Percentiles rank a stretch among this genome's conserved stretches.
phyloP scores from a whole-genome alignment of 1,140 invertebrate species.

The Sarcophaga bullata region DNA sequence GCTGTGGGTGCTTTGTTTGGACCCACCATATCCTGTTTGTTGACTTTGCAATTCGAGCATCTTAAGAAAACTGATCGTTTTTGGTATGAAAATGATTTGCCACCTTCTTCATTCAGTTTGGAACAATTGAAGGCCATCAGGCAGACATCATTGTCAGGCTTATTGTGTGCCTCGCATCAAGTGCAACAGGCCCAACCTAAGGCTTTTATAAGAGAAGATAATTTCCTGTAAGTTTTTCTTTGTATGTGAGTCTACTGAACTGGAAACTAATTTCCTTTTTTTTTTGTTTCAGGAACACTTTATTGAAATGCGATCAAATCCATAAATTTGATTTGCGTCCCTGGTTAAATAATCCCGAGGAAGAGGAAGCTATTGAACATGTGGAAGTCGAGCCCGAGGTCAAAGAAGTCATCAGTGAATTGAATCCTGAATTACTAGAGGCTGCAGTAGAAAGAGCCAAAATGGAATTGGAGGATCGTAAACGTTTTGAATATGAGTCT shows the following conservation, averaged over 20 bases:
- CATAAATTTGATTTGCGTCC: slow-evolving; percentile 70
- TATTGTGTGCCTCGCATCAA: slow-evolving; percentile 62
- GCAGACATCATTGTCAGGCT: slow-evolving; percentile 68
- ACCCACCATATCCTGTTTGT: slow-evolving; percentile 85
- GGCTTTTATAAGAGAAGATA: slow-evolving; percentile 88
- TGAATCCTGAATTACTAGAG: slow-evolving; percentile 68
- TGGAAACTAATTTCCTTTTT: neutral
- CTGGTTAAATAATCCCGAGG: slow-evolving; percentile 50
- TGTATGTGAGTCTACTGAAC: neutral
- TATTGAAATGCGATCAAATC: slow-evolving; percentile 80
- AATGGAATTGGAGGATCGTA: slow-evolving; percentile 75
- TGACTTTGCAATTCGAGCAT: slow-evolving; percentile 82
- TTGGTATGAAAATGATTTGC: slow-evolving; percentile 96
- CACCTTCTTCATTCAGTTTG: slow-evolving; percentile 83
- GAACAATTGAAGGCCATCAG: slow-evolving; percentile 77
- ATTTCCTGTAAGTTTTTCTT: slow-evolving; percentile 79
- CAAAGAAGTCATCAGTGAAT: slow-evolving; percentile 59
- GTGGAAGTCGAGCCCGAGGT: slow-evolving; percentile 59
- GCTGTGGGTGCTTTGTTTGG: slow-evolving; percentile 83
- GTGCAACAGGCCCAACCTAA: slow-evolving; percentile 78
- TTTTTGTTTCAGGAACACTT: slow-evolving; percentile 73
- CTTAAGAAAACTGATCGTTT: slow-evolving; percentile 87
- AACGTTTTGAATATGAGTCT: slow-evolving; percentile 80
- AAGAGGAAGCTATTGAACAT: slow-evolving; percentile 54
- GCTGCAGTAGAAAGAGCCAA: slow-evolving; percentile 80